Evolutionary conservation across 92 coral and sea anemone genomes (phyloP), one percentile per base, ranked within the genome.

Genomic region (Zoanthus sansibaricus): DNA sequence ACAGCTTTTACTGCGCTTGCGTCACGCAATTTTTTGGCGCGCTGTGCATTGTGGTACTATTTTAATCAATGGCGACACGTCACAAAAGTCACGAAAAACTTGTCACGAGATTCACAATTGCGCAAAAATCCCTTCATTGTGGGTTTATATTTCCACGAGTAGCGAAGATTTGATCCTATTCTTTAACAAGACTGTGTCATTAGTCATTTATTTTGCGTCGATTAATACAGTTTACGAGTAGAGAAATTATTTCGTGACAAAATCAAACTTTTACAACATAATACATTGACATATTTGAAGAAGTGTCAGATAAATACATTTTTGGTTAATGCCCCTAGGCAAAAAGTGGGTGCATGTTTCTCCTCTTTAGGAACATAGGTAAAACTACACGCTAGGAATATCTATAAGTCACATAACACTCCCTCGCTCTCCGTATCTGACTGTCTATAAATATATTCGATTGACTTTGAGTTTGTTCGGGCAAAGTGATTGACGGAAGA

Each of bases 1-100:
- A 94, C 91, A 83, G 91, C 83, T 86, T 93, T 92, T 93, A 93
- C 95, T 94, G 98, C 98, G 98, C 98, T 91, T 94, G 98, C 98
- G 98, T 94, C 98, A 94, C 98, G 96, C 95, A 94, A 93, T 79
- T 58, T 58, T 84, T 52, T 21, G 56, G 54, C 71, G 89, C 92
- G 94, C 96, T 79, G 74, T 46, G 98, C 68, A 91, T 87, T 87
- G 61, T 94, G 98, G 98, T 95, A 70, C 51, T 51, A 17, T 72
- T 9, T 12, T 6, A 21, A 21, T 80, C 85, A 80, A 80, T 79
- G n/a, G 75, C 67, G 85, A 79, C 85, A 79, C 85, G 85, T 79
- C 80, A 86, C 82, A 70, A 68, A 49, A 68, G 42, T 82, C 84
- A 33, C 88, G 87, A 66, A 58, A 85, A 88, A 44, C 88, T 46